A percentile compares a stretch with the other conserved stretches of the same genome.
Conservation (phyloP, 2,797 vertebrate genomes). For the Crocidura indochinensis region DNA sequence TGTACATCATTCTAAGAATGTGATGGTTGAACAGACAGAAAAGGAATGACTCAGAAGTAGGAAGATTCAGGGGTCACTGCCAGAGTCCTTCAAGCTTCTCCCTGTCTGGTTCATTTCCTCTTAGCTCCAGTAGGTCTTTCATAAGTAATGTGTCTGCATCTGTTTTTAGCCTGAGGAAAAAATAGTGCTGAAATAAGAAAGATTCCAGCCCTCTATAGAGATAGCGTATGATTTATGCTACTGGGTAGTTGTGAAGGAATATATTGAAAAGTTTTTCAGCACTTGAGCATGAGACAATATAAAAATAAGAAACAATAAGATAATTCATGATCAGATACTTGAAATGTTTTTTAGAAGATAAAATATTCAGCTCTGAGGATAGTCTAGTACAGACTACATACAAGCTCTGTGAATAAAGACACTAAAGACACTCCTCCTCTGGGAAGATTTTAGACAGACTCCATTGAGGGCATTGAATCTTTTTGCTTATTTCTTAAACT, state of each 20-base stretch:
- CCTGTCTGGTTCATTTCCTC: neutral
- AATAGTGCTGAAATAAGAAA: slow-evolving; percentile 22
- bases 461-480: neutral
- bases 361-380: neutral
- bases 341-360: slow-evolving; percentile 44
- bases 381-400: neutral
- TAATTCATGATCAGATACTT: neutral
- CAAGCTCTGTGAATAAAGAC: neutral
- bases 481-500: slow-evolving; percentile 17
- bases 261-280: slow-evolving; percentile 30
- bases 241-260: neutral
- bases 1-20: neutral
- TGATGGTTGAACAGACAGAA: neutral
- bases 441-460: neutral
- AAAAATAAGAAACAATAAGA: neutral
- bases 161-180: neutral
- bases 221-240: slow-evolving; percentile 37
- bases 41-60: slow-evolving; percentile 1
- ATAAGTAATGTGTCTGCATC: neutral
- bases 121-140: neutral
- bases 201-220: slow-evolving; percentile 12
- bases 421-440: neutral
- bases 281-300: neutral
- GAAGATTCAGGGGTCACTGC: neutral
- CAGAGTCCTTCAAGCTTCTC: slow-evolving; percentile 10